A percentile compares a stretch with the other conserved stretches of the same genome.
Conservation (phyloP, 2,888 invertebrate species). For the Heliconius ismenius region DNA sequence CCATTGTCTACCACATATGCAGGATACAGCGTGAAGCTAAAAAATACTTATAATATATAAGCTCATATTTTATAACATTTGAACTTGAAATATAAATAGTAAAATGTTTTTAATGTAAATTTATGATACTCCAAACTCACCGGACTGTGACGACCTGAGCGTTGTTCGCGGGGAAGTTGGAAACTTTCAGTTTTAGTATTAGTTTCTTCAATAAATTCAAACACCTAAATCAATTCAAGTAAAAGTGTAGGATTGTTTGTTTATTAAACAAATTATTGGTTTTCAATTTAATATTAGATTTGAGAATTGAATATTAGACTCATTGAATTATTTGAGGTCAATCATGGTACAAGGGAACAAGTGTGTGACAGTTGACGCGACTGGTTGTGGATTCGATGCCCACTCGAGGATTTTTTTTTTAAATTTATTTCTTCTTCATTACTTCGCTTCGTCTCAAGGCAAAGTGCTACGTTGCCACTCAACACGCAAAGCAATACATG, state of each 20-base stretch:
- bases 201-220: slow-evolving; percentile 23
- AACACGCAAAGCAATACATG: no score
- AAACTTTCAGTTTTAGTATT: slow-evolving; percentile 10
- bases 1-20: not conserved
- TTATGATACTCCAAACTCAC: not conserved
- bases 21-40: not conserved
- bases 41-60: not conserved
- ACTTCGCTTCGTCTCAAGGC: no score
- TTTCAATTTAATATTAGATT: not conserved
- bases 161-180: not conserved
- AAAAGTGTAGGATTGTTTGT: not conserved
- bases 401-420: no score
- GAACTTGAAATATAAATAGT: not conserved
- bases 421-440: no score
- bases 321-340: not conserved
- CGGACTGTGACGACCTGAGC: not conserved
- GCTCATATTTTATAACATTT: not conserved
- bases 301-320: not conserved
- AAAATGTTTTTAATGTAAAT: slow-evolving; percentile 3
- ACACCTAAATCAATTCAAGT: slow-evolving; percentile 12
- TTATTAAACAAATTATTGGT: slow-evolving; percentile 2
- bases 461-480: no score
- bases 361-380: no score
- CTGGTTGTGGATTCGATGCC: no score
- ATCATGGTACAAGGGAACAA: no score